Evolutionary conservation across 2,797 vertebrate species (phyloP).

Genomic region (Platyrinchus mystaceus): DNA sequence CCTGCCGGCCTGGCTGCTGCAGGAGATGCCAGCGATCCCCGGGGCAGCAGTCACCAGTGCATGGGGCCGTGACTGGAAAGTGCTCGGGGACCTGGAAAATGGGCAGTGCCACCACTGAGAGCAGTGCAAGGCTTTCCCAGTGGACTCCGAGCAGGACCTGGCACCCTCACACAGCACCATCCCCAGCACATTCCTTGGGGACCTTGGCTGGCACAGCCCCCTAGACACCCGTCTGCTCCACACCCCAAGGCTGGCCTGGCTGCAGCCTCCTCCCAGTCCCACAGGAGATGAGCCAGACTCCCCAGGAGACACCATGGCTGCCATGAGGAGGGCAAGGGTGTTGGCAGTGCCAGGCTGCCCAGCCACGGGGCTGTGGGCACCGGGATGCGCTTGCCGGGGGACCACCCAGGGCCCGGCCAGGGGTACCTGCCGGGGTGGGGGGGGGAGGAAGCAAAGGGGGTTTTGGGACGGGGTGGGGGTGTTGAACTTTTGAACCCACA

Average conservation of each 20-base stretch:
- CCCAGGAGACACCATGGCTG: background rate
- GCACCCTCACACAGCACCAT: background rate
- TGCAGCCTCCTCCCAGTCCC: background rate
- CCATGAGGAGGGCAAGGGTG: background rate
- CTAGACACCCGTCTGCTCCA: accelerated
- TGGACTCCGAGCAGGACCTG: background rate
- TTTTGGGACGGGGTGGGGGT: background rate
- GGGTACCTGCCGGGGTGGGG: accelerated
- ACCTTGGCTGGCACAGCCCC: background rate
- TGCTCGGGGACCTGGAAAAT: accelerated
- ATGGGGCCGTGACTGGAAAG: accelerated
- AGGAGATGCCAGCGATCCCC: accelerated
- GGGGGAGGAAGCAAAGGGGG: accelerated
- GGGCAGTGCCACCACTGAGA: background rate
- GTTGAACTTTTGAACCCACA: constrained; percentile 76
- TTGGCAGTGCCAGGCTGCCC: background rate
- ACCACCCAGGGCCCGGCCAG: background rate
- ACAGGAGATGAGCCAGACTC: background rate
- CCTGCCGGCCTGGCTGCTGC: background rate
- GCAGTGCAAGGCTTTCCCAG: background rate
- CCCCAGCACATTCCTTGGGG: background rate
- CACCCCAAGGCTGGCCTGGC: background rate
- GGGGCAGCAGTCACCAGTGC: background rate
- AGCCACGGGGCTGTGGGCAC: accelerated
- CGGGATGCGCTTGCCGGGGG: background rate